A percentile compares a stretch with the other conserved stretches of the same genome.
Evolutionary conservation across 2,888 invertebrate genomes (phyloP).

Genomic region (Cantharis nigra): DNA sequence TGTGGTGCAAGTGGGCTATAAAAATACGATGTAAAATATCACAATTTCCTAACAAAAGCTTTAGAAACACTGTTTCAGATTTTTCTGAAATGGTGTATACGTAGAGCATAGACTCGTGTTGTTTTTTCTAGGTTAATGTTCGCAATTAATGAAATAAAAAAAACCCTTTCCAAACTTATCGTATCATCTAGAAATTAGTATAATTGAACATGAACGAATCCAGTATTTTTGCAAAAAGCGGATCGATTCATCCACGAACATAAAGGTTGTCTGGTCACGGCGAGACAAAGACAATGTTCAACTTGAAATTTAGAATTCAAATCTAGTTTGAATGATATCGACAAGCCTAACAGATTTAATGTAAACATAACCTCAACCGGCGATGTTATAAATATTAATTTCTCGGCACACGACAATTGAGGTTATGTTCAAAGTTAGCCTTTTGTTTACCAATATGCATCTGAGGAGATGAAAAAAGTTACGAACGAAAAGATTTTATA

Average conservation of each 20-base stretch:
- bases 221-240: background rate
- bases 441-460: no score
- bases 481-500: no score
- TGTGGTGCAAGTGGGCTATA: background rate
- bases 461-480: no score
- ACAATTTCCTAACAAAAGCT: background rate
- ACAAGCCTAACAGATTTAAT: no score
- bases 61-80: background rate
- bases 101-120: background rate
- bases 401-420: no score
- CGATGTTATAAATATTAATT: no score
- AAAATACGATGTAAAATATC: background rate
- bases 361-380: no score
- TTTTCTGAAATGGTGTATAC: background rate
- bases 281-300: background rate
- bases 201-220: background rate
- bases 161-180: background rate
- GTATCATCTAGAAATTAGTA: background rate
- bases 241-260: background rate
- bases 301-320: no score
- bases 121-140: background rate
- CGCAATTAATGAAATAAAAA: background rate
- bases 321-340: no score
- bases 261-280: background rate
- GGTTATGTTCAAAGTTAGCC: no score